Evolutionary conservation across 2,888 invertebrate species (phyloP).

Genomic region (Diarsia brunnea): DNA sequence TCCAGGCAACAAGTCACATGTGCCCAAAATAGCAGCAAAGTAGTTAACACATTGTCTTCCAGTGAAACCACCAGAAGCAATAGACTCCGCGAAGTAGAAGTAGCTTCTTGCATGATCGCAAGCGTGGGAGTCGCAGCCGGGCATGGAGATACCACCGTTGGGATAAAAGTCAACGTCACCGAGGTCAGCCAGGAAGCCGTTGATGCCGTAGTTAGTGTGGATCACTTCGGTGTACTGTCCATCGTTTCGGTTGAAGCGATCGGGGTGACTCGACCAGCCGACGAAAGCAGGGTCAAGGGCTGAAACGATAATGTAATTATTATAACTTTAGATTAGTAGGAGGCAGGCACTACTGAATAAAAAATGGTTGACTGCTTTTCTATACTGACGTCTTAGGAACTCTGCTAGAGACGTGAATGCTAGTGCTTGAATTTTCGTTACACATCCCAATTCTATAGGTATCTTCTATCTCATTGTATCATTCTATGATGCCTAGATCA

Average conservation of each 20-base stretch:
- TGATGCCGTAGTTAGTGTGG: constrained; percentile 80
- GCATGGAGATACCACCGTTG: constrained; percentile 82
- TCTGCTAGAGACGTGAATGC: background rate
- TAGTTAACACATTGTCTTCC: constrained; percentile 79
- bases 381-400: background rate
- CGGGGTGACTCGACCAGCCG: constrained; percentile 80
- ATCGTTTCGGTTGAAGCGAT: constrained; percentile 76
- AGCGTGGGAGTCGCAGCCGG: constrained; percentile 78
- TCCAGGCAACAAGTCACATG: constrained; percentile 74
- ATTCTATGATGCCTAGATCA: background rate
- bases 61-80: constrained; percentile 76
- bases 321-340: background rate
- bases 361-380: background rate
- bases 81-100: constrained; percentile 80
- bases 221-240: constrained; percentile 82
- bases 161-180: constrained; percentile 83
- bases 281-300: constrained; percentile 79
- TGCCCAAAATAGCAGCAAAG: constrained; percentile 74
- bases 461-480: background rate
- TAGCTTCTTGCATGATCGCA: constrained; percentile 80
- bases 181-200: constrained; percentile 77
- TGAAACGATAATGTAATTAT: constrained; percentile 55
- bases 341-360: background rate
- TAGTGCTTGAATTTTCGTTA: background rate
- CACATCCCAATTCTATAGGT: background rate